phyloP scores from a whole-genome alignment of 1,140 invertebrate genomes.

The Nautilus pompilius region DNA sequence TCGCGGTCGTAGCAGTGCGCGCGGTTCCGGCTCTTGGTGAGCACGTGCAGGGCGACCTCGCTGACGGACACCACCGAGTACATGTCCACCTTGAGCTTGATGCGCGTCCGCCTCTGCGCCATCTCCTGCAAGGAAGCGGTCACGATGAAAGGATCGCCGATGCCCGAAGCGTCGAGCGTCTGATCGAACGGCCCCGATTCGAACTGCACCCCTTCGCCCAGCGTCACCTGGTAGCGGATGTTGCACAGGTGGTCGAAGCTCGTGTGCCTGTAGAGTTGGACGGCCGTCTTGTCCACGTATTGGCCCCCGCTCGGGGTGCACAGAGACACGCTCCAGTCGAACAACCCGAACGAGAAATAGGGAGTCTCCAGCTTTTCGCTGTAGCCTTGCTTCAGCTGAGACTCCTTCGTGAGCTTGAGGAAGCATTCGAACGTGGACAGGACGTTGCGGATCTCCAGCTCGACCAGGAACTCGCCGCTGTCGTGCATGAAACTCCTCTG shows the following conservation, averaged over 20 bases:
- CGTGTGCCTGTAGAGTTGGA: conserved; percentile 69
- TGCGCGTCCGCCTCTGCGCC: conserved; percentile 49
- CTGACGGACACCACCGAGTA: conserved; percentile 73
- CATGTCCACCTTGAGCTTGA: conserved; percentile 73
- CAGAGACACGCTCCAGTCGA: conserved; percentile 80
- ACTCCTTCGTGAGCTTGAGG: conserved; percentile 33
- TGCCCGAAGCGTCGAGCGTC: conserved; percentile 65
- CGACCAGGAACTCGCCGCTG: conserved; percentile 80
- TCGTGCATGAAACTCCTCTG: conserved; percentile 75
- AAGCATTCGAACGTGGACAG: conserved; percentile 73
- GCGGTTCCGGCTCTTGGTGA: conserved; percentile 33
- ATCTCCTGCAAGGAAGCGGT: conserved; percentile 25
- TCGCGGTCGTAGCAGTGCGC: conserved; percentile 80
- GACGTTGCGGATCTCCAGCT: conserved; percentile 75
- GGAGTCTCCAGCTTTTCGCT: conserved; percentile 65
- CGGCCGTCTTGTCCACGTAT: conserved; percentile 58
- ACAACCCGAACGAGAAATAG: conserved; percentile 75
- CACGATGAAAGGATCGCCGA: conserved; percentile 34
- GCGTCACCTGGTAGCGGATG: conserved; percentile 67
- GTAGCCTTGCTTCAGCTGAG: conserved; percentile 21
- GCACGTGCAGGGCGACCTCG: conserved; percentile 62
- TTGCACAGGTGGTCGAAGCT: conserved; percentile 79
- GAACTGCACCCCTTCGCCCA: conserved; percentile 68
- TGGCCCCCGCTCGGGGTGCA: conserved; percentile 59
- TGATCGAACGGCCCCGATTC: conserved; percentile 78